A percentile compares a stretch with the other conserved stretches of the same genome.
Evolutionary conservation across 2,888 invertebrate genomes (phyloP).

Genomic region (Neoitamus cyanurus): DNA sequence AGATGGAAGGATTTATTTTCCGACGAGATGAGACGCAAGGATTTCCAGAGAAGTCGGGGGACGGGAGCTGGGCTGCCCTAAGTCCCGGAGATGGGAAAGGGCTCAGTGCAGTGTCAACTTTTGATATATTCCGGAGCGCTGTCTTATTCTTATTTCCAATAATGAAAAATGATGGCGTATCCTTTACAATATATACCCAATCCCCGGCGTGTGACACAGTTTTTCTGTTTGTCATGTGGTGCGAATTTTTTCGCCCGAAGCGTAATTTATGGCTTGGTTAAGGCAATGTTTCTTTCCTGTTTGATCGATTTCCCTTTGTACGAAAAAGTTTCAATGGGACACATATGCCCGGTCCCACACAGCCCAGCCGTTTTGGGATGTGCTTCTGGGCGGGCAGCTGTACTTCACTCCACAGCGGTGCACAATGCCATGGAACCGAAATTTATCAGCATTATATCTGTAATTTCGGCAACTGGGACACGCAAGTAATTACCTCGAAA

Average conservation of each 20-base stretch:
- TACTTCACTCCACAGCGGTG: neutral
- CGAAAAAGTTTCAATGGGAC: constrained; percentile 15
- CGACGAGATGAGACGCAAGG: neutral
- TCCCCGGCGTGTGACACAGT: neutral
- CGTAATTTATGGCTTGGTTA: constrained; percentile 4
- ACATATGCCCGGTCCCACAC: constrained; percentile 12
- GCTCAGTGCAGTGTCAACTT: neutral
- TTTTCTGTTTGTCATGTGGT: neutral
- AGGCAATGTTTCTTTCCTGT: neutral
- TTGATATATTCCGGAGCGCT: neutral
- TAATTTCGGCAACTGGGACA: neutral
- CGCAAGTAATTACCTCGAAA: neutral
- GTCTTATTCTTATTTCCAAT: constrained; percentile 28
- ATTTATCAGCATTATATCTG: neutral
- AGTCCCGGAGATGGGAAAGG: neutral
- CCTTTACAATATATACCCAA: constrained; percentile 2
- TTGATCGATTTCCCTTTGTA: constrained; percentile 19
- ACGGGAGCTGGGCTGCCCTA: neutral
- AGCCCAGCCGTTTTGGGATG: neutral
- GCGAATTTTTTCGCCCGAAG: constrained; percentile 1
- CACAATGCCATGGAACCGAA: neutral
- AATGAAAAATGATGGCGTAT: constrained; percentile 23
- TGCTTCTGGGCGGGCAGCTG: neutral
- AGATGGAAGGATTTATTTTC: constrained; percentile 7
- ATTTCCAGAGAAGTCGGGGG: neutral